Evolutionary conservation across 2,797 vertebrate genomes (phyloP), one percentile per base, ranked within the genome.

Genomic region (Alosa sapidissima): DNA sequence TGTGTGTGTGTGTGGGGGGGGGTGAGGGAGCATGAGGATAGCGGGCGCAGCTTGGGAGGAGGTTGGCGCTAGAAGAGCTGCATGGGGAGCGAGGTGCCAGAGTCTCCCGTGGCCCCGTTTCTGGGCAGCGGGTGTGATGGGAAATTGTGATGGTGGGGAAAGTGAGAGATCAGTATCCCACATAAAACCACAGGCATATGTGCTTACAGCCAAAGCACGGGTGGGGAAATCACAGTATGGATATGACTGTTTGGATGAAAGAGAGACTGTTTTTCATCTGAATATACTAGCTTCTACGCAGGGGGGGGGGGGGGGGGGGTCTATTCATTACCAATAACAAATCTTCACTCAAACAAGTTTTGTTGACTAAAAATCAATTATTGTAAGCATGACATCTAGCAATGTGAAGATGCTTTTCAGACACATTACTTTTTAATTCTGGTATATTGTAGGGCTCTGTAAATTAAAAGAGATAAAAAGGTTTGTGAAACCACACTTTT

Each of bases 61-160:
- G 72, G 72, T 36, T 78, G 41, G 16, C 41, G 36, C 28, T 85
- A 62, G 81, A 88, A 75, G 89, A 85, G 88, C 89, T 90, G 88
- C 86, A 13, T 47, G 14, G 83, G 75, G 62, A 85, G 81, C 60
- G 52, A 81, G 51, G 90, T 41, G 45, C 2, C 28, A 49, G 88
- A 87, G 91, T 92, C 93, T 94, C 90, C 72, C 89, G 89, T 90
- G 88, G 87, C 89, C 81, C 90, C 87, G 89, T 92, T 92, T 92
- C 86, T 88, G 88, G 88, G 91, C 93, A 92, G 92, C 91, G 91
- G 91, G 89, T 91, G 86, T 65, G 85, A 93, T 89, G 91, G 92
- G 92, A 94, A 93, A 92, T 85, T 91, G 88, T 91, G 91, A 90
- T 92, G 85, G 86, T 55, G 88, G 86, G 88, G 89, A 60, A 88